Evolutionary conservation across 2,797 vertebrate genomes (phyloP).

Genomic region (Oophaga sylvatica): DNA sequence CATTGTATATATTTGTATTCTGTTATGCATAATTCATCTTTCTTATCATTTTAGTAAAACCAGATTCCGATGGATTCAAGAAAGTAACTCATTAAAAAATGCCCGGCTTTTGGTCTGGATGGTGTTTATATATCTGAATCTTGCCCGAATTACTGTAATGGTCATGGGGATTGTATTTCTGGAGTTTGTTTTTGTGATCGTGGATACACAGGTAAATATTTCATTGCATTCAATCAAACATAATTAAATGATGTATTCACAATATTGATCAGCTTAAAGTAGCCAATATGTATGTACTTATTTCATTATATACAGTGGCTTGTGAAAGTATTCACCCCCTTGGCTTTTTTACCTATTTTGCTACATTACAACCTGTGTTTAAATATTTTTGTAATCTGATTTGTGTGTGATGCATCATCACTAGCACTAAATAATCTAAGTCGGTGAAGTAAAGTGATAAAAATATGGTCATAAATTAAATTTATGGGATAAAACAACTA

Average conservation of each 20-base stretch:
- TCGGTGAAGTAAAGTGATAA: too few relatives aligned
- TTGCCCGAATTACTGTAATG: conserved; percentile 92
- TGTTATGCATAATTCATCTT: not conserved
- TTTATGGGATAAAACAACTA: too few relatives aligned
- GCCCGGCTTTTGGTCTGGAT: conserved; percentile 89
- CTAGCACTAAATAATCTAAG: too few relatives aligned
- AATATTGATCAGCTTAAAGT: not conserved
- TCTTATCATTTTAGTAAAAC: conserved; percentile 84
- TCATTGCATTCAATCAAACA: not conserved
- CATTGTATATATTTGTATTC: not conserved
- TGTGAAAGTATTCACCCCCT: too few relatives aligned
- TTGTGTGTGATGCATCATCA: too few relatives aligned
- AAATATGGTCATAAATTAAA: too few relatives aligned
- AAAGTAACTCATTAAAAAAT: conserved; percentile 87
- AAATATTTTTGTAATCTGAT: too few relatives aligned
- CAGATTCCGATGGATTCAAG: conserved; percentile 97
- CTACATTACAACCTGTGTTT: too few relatives aligned
- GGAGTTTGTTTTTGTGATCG: conserved; percentile 98
- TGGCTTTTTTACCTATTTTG: too few relatives aligned
- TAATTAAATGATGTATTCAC: not conserved
- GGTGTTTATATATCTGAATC: conserved; percentile 96
- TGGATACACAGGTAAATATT: conserved; percentile 87
- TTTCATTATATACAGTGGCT: too few relatives aligned
- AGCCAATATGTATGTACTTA: too few relatives aligned
- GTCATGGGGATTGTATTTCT: conserved; percentile 93